Evolutionary conservation across 2,113 vertebrate species (phyloP).

Genomic region (Microtus ochrogaster): DNA sequence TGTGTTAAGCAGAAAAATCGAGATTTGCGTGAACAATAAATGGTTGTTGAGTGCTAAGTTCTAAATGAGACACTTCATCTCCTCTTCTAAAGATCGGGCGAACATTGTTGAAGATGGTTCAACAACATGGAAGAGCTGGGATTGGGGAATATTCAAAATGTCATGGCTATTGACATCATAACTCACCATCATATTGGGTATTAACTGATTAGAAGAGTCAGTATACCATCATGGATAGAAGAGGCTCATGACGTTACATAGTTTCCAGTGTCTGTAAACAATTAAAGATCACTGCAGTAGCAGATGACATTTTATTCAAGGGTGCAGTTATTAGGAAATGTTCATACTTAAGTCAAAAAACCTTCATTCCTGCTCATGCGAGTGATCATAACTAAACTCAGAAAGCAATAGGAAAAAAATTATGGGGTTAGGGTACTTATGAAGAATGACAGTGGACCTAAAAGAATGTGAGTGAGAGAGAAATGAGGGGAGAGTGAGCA

Average conservation of each 20-base stretch:
- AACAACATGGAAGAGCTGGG: too few relatives aligned
- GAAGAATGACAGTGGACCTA: background rate
- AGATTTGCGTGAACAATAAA: too few relatives aligned
- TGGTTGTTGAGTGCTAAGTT: background rate
- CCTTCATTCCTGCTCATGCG: background rate
- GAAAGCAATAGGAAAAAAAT: too few relatives aligned
- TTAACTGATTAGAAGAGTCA: background rate
- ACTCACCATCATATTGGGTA: background rate
- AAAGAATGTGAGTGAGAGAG: too few relatives aligned
- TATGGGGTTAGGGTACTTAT: background rate
- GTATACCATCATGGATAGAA: background rate
- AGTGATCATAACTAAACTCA: background rate
- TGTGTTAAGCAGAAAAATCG: background rate
- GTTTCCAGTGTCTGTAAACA: background rate
- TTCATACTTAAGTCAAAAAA: background rate
- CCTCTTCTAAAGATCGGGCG: background rate
- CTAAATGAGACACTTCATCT: background rate
- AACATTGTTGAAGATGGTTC: too few relatives aligned
- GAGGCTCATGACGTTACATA: rapidly evolving
- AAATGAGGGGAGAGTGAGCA: background rate
- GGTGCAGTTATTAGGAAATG: background rate
- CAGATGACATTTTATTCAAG: background rate
- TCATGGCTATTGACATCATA: background rate
- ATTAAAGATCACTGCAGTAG: background rate
- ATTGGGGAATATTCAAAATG: too few relatives aligned